Percentiles rank a stretch among this genome's conserved stretches.
phyloP scores from a whole-genome alignment of 2,888 invertebrate species.

The Trypoxylon attenuatum region DNA sequence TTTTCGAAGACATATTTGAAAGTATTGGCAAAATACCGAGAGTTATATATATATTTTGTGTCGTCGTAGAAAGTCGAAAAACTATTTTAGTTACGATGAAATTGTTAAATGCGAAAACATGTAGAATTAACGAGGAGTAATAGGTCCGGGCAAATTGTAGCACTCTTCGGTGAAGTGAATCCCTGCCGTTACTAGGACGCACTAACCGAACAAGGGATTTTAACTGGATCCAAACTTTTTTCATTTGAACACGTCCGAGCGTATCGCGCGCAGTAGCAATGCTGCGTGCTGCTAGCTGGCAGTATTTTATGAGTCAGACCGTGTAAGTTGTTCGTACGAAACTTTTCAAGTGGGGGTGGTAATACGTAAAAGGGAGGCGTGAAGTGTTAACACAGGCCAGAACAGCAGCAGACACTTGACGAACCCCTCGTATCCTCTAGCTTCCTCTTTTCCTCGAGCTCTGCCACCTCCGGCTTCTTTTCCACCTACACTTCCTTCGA shows the following conservation, averaged over 20 bases:
- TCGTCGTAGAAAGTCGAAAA: too few relatives aligned
- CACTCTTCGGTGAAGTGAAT: neutral
- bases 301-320: conserved; percentile 52
- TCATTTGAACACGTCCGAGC: conserved; percentile 14
- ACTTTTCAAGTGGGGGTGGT: conserved; percentile 55
- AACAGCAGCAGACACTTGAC: conserved; percentile 61
- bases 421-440: conserved; percentile 45
- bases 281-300: conserved; percentile 3
- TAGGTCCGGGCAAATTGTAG: too few relatives aligned
- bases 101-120: too few relatives aligned
- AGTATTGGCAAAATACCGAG: too few relatives aligned
- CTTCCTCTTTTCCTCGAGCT: conserved; percentile 5
- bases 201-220: neutral
- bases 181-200: neutral
- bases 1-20: too few relatives aligned
- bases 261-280: conserved; percentile 2
- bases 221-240: conserved; percentile 23
- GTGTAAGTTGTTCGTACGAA: conserved; percentile 52
- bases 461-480: neutral
- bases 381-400: conserved; percentile 65
- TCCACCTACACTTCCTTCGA: conserved; percentile 14
- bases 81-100: too few relatives aligned
- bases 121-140: too few relatives aligned
- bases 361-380: conserved; percentile 66
- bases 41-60: too few relatives aligned